These are phyloP conservation scores for Ptilorrhoa leucosticta DNA, from an alignment of 2,113 vertebrate genomes.

Conservation along the genomic window DNA sequence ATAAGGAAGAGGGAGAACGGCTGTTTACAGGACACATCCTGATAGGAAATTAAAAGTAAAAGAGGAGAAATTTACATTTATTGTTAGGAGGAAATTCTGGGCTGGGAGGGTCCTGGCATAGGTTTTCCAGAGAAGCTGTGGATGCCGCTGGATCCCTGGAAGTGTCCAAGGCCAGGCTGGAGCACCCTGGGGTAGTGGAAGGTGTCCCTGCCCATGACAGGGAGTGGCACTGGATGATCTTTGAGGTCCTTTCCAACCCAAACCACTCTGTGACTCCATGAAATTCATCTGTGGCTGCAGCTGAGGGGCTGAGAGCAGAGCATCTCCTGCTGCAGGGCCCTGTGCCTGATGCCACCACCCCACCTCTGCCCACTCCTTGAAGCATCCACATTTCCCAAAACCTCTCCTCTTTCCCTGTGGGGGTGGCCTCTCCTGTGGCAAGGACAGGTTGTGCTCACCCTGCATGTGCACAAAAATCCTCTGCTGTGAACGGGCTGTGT, in stretches of 20 bases:
- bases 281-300: neutral
- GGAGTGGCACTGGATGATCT: neutral
- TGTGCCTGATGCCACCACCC: neutral
- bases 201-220: neutral
- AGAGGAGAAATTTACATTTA: neutral
- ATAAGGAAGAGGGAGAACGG: no score
- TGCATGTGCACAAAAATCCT: neutral
- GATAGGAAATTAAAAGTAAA: neutral
- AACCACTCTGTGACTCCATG: no score
- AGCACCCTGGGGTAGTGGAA: rapidly evolving
- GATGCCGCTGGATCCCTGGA: neutral
- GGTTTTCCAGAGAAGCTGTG: neutral
- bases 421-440: neutral
- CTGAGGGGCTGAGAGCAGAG: neutral
- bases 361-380: neutral
- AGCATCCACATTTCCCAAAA: neutral
- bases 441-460: neutral
- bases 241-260: neutral
- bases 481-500: rapidly evolving
- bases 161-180: neutral
- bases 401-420: neutral
- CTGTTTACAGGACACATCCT: neutral
- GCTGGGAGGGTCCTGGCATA: neutral
- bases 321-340: neutral
- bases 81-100: neutral